Evolutionary conservation across 2,113 vertebrate species (phyloP), one percentile per base, ranked within the genome.

Genomic region (Propithecus coquereli): DNA sequence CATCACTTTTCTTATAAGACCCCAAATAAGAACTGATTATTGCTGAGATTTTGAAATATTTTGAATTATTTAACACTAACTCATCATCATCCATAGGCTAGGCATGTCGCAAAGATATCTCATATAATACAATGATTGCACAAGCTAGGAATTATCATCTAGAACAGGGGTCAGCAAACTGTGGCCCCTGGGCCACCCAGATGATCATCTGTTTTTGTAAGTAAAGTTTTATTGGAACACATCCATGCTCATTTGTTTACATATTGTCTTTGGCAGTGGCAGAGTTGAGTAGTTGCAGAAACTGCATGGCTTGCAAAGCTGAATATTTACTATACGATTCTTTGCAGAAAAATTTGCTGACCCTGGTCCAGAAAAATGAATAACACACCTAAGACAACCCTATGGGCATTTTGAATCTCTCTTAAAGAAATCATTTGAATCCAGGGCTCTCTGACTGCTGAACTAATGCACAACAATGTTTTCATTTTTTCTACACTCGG

Each of bases 381-480:
- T n/a, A 63, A 85, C 18, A 43, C 32, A 66, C 9, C 45, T 87
- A 32, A 87, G 37, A 92, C 0, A 73, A n/a, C 92, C 17, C 43
- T 57, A 47, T 57, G 43, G 25, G 5, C 11, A 91, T 85, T 86
- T 12, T 57, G 17, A 94, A 74, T 79, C 52, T 20, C 74, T 91
- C 91, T 52, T 91, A 63, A 87, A 82, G n/a, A 94, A 73, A 83
- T 61, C 10, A 52, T 71, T 50, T 95, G 45, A 96, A 96, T 8
- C 18, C 59, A 95, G 40, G 71, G 61, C 7, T 95, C 25, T 89
- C 65, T 77, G 80, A 59, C 23, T 91, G 20, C 68, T 70, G 5
- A 91, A 93, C 8, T 71, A 80, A 90, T 13, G 7, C 30, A 71
- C 77, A 87, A 66, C 43, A 16, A 8, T 47, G 18, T 47, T 94